phyloP scores from a whole-genome alignment of 2,797 vertebrate genomes.

The Salmo trutta region DNA sequence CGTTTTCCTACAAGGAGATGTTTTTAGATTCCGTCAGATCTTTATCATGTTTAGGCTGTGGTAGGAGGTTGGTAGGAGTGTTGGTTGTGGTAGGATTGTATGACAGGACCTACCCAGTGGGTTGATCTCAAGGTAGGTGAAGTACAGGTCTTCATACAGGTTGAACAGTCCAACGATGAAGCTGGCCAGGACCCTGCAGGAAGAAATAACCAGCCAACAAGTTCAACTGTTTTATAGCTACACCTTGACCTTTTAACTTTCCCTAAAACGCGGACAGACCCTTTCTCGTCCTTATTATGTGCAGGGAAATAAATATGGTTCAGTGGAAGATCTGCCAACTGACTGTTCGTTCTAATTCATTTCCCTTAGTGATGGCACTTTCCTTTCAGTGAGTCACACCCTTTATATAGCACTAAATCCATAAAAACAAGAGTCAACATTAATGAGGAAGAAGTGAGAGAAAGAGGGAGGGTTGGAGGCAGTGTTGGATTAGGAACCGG shows the following conservation, averaged over 20 bases:
- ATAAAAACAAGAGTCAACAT: constrained; percentile 23
- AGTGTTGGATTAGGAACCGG: neutral
- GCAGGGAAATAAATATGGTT: neutral
- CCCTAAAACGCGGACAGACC: neutral
- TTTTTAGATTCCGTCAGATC: constrained; percentile 47
- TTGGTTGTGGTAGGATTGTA: neutral
- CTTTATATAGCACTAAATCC: neutral
- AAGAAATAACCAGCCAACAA: constrained; percentile 1
- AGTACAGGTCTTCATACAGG: constrained; percentile 94
- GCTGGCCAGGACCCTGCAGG: constrained; percentile 84
- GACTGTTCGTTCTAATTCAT: neutral
- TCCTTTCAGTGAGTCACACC: neutral
- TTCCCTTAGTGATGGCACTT: neutral
- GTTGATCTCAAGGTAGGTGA: constrained; percentile 99
- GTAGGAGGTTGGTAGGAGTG: neutral
- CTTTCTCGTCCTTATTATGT: no score
- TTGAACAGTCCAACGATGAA: constrained; percentile 95
- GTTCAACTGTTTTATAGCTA: neutral
- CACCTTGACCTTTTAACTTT: neutral
- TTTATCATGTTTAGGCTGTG: neutral
- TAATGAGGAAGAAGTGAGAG: neutral
- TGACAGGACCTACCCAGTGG: constrained; percentile 82
- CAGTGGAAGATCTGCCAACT: neutral
- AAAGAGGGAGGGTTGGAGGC: constrained; percentile 27
- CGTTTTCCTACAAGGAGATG: constrained; percentile 16